These are phyloP conservation scores for Oriolus oriolus DNA, from an alignment of 2,113 vertebrate species.

Conservation along the genomic window DNA sequence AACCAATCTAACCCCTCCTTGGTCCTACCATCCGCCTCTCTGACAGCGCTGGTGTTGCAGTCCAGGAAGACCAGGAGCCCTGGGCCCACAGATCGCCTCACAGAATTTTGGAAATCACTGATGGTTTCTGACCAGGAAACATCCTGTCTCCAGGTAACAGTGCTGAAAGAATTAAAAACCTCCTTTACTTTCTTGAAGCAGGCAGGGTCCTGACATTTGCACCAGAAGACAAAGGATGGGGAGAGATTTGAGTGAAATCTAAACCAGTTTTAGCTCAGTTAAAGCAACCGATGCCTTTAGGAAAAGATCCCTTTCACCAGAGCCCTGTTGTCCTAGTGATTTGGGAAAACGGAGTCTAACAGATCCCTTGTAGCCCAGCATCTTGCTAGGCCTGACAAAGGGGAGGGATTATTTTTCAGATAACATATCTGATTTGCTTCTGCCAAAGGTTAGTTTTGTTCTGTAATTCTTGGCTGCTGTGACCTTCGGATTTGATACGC, in stretches of 20 bases:
- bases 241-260: not conserved
- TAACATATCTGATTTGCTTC: not conserved
- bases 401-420: not conserved
- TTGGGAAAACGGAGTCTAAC: not conserved
- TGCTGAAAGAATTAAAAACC: not conserved
- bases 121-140: not conserved
- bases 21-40: not conserved
- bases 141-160: not conserved
- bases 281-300: not conserved
- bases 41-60: not conserved
- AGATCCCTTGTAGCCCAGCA: rapidly evolving
- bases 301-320: not conserved
- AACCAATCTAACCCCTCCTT: not conserved
- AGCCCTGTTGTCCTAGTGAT: not conserved
- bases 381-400: not conserved
- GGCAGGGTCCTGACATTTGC: not conserved
- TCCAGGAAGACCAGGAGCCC: not conserved
- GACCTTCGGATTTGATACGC: not conserved
- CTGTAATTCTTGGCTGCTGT: not conserved
- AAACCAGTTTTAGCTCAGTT: not conserved
- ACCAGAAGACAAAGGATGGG: not conserved
- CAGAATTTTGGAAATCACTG: not conserved
- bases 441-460: not conserved
- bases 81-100: not conserved
- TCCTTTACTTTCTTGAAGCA: not conserved